phyloP scores from a whole-genome alignment of 1,140 invertebrate species.

The Halotydeus destructor region DNA sequence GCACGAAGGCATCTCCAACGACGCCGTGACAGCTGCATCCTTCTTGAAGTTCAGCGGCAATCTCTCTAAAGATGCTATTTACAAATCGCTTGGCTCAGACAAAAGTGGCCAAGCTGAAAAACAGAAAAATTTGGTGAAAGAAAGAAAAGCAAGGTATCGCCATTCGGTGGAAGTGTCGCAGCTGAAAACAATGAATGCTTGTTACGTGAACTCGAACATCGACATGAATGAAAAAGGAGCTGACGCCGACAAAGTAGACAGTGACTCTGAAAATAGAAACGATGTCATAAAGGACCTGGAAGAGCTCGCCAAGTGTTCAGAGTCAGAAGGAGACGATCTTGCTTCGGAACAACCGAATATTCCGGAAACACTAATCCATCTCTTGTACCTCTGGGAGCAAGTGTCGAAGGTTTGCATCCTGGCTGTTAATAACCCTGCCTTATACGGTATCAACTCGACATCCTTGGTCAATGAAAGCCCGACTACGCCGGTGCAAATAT shows the following conservation, averaged over 20 bases:
- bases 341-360: neutral
- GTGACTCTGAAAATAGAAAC: neutral
- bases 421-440: neutral
- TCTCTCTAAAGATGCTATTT: slow-evolving; percentile 17
- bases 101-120: neutral
- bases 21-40: slow-evolving; percentile 88
- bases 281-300: no score
- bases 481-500: slow-evolving; percentile 3
- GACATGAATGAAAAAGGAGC: slow-evolving; percentile 34
- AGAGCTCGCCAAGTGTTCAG: no score
- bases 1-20: slow-evolving; percentile 92
- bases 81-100: slow-evolving; percentile 4
- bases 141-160: slow-evolving; percentile 36
- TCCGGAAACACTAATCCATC: slow-evolving; percentile 9
- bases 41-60: slow-evolving; percentile 62
- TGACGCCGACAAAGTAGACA: slow-evolving; percentile 18
- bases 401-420: slow-evolving; percentile 8
- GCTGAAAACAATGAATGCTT: slow-evolving; percentile 34
- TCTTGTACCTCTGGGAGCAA: slow-evolving; percentile 8
- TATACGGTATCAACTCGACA: neutral
- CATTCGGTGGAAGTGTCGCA: slow-evolving; percentile 69
- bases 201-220: slow-evolving; percentile 45
- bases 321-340: neutral
- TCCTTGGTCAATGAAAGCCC: neutral
- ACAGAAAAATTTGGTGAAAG: slow-evolving; percentile 4